Evolutionary conservation across 2,888 invertebrate species (phyloP), one percentile per base, ranked within the genome.

Genomic region (Eupithecia vulgata): DNA sequence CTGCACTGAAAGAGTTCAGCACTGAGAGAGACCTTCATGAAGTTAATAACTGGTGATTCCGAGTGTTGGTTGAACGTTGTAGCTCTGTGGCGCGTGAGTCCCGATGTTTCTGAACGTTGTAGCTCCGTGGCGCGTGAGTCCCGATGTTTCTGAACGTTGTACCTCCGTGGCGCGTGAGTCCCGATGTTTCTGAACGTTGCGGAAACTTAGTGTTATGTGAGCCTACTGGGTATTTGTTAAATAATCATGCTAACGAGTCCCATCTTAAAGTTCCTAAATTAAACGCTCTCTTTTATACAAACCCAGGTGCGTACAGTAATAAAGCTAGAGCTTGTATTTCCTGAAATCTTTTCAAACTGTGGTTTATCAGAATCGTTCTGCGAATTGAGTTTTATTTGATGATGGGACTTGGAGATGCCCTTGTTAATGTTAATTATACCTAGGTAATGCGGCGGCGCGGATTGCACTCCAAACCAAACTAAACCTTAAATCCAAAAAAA

Each of bases 401-500:
- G 68, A 68, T 72, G 52, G 71, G 42, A 57, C 35, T 61, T 67
- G 13, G 5, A 45, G 21, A 35, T 21, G 66, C 59, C 57, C 70
- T 65, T 57, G 42, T 62, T 59, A 62, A 61, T 70, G 45, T 69
- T 57, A 70, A 67, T 73, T 34, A 68, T 62, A 34, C 34, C 45
- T 30, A 57, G 52, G 13, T n/a, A 64, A 34, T 67, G 35, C 67
- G 64, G 48, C 21, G 67, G 34, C 6, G 70, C 57, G 35, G 10
- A 37, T 57, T 5, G 52, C 21, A 10, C n/a, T 21, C 64, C 42
- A 30, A 45, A 30, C 64, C 42, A 30, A 45, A 30, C 66, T 48
- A 48, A 69, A 30, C 48, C 7, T 37, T 64, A 30, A 17, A n/a
- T 65, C 37, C 15, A 35, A 67, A 67, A 59, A 61, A 30, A 62